phyloP scores from a whole-genome alignment of 2,113 vertebrate species.

The Geococcyx californianus region DNA sequence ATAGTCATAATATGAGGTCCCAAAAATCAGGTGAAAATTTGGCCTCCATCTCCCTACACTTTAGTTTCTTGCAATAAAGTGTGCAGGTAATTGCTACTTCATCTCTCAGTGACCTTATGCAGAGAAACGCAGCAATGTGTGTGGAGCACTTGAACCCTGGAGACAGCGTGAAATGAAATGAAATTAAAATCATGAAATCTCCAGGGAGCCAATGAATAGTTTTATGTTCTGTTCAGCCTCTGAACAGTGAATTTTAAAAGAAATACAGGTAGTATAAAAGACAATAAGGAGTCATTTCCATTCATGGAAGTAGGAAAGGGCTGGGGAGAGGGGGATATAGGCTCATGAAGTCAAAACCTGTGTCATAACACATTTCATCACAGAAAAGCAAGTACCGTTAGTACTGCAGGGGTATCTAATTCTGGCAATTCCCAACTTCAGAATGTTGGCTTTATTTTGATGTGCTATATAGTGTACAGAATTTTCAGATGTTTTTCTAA shows the following conservation, averaged over 20 bases:
- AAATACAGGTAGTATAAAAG: background rate
- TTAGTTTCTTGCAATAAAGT: background rate
- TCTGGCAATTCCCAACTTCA: slow-evolving; percentile 23
- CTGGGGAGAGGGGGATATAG: background rate
- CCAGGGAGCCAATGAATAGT: background rate
- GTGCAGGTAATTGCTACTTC: background rate
- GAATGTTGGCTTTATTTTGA: background rate
- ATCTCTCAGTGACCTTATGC: fast-evolving
- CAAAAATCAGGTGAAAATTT: background rate
- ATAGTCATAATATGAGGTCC: background rate
- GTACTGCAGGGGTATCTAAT: slow-evolving; percentile 47
- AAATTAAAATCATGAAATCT: background rate
- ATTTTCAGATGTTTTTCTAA: slow-evolving; percentile 22
- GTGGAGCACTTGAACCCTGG: background rate
- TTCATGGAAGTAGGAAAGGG: background rate
- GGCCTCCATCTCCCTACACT: background rate
- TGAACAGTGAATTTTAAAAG: background rate
- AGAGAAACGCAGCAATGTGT: background rate
- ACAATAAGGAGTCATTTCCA: background rate
- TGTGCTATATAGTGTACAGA: background rate
- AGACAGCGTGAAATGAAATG: fast-evolving
- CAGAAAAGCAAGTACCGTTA: background rate
- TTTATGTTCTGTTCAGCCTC: background rate
- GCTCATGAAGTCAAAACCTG: background rate
- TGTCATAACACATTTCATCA: slow-evolving; percentile 47